Percentiles rank a stretch among this genome's conserved stretches.
Conservation (phyloP, 2,797 vertebrate genomes). For the Bryconaethiops microstoma region DNA sequence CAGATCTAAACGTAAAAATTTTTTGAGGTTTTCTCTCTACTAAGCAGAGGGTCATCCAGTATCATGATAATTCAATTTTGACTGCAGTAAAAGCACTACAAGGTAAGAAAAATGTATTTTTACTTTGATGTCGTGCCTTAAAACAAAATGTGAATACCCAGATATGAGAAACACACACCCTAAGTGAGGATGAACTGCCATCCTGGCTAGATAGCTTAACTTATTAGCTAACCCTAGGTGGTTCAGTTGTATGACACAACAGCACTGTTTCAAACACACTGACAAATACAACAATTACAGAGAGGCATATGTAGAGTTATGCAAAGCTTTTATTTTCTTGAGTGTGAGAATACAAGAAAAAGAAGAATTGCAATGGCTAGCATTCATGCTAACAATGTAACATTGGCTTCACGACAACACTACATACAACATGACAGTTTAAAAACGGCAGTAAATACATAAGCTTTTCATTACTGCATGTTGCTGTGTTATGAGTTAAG, state of each 20-base stretch:
- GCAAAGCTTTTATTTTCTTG: neutral
- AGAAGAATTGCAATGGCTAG: neutral
- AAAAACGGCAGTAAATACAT: too few relatives aligned
- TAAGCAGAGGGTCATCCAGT: neutral
- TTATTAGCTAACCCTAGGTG: neutral
- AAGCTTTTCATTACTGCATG: neutral
- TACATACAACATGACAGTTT: too few relatives aligned
- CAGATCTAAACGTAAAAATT: too few relatives aligned
- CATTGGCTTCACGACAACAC: too few relatives aligned
- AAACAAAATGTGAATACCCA: neutral
- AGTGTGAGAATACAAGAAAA: neutral
- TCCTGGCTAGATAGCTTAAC: neutral
- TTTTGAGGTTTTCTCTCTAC: neutral
- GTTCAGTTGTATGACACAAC: too few relatives aligned
- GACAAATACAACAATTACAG: too few relatives aligned
- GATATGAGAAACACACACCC: neutral
- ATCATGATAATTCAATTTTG: neutral
- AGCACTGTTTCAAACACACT: too few relatives aligned
- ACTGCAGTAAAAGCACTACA: neutral
- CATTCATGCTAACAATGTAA: neutral
- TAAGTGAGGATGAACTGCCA: neutral
- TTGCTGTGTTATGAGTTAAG: too few relatives aligned
- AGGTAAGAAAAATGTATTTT: neutral
- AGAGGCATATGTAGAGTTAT: too few relatives aligned
- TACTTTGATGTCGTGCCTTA: neutral